Evolutionary conservation across 1,140 invertebrate species (phyloP), one percentile per base, ranked within the genome.

Genomic region (Sinella curviseta): DNA sequence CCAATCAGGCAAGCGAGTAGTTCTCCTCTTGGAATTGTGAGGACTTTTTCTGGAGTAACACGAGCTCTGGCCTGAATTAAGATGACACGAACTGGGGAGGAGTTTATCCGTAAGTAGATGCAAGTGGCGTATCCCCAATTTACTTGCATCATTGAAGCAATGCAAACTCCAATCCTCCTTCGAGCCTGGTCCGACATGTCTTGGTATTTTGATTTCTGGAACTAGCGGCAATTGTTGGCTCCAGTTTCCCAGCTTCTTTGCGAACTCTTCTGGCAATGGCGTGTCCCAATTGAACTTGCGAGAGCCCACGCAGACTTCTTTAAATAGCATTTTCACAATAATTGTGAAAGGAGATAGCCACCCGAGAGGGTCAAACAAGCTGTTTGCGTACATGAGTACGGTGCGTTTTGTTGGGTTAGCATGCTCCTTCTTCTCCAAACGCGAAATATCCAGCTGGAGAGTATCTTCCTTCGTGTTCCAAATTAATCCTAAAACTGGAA

Each of bases 311-410:
- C 84, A 86, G 8, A 84, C 73, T 78, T 81, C 74, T 82, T 86
- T 83, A 24, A 86, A 75, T 30, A 86, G 28, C 8, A 86, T 36
- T 80, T 85, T 85, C 3, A 84, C 82, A 33, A 79, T 76, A 12
- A 85, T 26, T 4, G 78, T 82, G n/a, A 84, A 78, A n/a, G 86
- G 86, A 24, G 78, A 31, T 2, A 84, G 77, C 55, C 86, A 83
- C 20, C 86, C 85, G 1, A 87, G 83, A 8, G 84, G 85, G 82
- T 86, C 85, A 76, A 85, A 87, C 20, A 86, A 81, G 60, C 85
- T 82, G 4, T 84, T 67, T 17, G 78, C 75, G 24, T 82, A 82
- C 30, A 85, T 74, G 67, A 85, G 81, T 14, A 24, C 24, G 33
- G n/a, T n/a, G n/a, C 84, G 74, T 55, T 82, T 85, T 17, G 78